Evolutionary conservation across 2,888 invertebrate species (phyloP).

Genomic region (Apotomis capreana): DNA sequence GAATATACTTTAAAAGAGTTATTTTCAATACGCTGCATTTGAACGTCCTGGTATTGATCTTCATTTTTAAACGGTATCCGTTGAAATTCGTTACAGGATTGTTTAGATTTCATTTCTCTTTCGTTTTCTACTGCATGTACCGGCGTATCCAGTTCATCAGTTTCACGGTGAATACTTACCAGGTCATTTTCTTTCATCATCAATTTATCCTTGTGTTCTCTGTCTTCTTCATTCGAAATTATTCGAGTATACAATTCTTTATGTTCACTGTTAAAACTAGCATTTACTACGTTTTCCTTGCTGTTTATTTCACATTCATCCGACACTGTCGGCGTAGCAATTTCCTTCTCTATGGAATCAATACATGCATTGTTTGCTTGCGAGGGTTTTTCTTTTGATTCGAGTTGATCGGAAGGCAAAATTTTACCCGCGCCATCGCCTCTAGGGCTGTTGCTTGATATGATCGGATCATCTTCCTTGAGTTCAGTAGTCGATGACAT

Average conservation of each 20-base stretch:
- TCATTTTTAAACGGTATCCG: constrained; percentile 1
- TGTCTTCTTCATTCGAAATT: neutral
- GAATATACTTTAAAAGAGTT: neutral
- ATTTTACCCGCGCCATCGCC: neutral
- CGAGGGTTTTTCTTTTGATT: neutral
- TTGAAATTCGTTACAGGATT: neutral
- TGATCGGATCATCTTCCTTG: neutral
- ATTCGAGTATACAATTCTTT: neutral
- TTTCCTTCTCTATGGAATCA: neutral
- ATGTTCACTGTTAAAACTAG: neutral
- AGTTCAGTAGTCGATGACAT: neutral
- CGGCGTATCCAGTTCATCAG: neutral
- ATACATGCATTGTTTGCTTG: neutral
- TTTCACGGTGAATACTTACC: neutral
- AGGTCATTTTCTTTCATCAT: no score
- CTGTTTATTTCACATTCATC: neutral
- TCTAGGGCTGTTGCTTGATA: neutral
- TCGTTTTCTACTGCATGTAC: neutral
- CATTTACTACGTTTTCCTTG: neutral
- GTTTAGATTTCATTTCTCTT: neutral
- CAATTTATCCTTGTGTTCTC: neutral
- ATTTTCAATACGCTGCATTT: neutral
- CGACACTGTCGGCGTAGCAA: neutral
- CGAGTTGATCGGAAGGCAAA: neutral
- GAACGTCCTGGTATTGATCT: neutral